Evolutionary conservation across 1,140 invertebrate genomes (phyloP), one percentile per base, ranked within the genome.

Genomic region (Zaprionus nigranus): DNA sequence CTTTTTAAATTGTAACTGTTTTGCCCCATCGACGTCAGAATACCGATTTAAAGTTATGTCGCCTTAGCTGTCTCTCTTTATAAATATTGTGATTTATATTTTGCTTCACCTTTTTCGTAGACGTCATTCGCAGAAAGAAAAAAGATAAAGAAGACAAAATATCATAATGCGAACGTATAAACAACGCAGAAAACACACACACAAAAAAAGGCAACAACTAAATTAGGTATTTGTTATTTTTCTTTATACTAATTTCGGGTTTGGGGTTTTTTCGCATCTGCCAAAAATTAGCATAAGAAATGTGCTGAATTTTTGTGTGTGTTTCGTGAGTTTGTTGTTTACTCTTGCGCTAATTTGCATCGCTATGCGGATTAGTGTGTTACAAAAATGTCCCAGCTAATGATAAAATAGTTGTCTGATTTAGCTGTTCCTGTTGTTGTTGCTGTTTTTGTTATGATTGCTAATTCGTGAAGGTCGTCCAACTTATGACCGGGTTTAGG

Each of bases 241-340:
- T 75, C 79, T 78, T 78, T 72, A 75, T 66, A 77, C 71, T 54
- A 70, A 59, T 79, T 78, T 85, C 49, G 53, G 38, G 56, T 79
- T 85, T 82, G 78, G 80, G 79, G 71, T 84, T 87, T 88, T 88
- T 88, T 87, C 78, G 81, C 81, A 79, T 81, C 68, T 59, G 81
- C 85, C 58, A 81, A 90, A 90, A 88, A 88, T 90, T 88, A 85
- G 78, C 85, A 90, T 90, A 90, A 82, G 85, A 90, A 88, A 88
- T 88, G 85, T 90, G 85, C 84, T 88, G 84, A 90, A 72, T 74
- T 72, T 70, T 67, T 75, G 17, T 63, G 26, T 30, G 7, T 28
- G 28, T 53, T 36, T 64, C 24, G 20, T 54, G 38, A n/a, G 15
- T 63, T 13, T 26, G 40, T 36, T 77, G 34, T 54, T 73, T 75